Base-by-base conservation (phyloP, 2,797 vertebrate species). In the Sebastes kiyomatsui region DNA sequence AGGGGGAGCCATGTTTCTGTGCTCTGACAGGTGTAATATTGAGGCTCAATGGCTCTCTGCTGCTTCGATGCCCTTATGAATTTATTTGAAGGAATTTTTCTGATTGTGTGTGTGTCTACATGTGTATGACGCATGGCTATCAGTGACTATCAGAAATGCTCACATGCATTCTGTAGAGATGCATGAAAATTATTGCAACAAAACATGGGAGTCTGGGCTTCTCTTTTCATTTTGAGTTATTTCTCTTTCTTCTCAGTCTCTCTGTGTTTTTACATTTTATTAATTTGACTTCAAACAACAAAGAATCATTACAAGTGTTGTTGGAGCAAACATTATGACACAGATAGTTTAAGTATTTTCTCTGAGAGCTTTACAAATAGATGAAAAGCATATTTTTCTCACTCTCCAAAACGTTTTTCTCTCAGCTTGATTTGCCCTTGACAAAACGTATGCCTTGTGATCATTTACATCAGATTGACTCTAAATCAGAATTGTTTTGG, bases 121-220 rank as follows among this genome's bases (percentile, higher is more conserved):
- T 25, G 22, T 66, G n/a, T 55, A 33, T 56, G 32, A 72, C 10
- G 42, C 7, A 9, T 49, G 35, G 55, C 25, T 22, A 35, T 66
- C 20, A 7, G 2, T 46, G 74, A 14, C 67, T 30, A 0, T 58
- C 61, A 4, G 33, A 9, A 28, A 54, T 62, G 16, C 13, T 72
- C 14, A 32, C 72, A 82, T 84, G 83, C 82, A 76, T 81, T 82
- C 23, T 58, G 16, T n/a, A 35, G 23, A 27, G 64, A 86, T 85
- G 85, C 88, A 91, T 90, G 90, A 30, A 32, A 33, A 54, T 22
- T 8, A n/a, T 7, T 76, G 67, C 70, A 75, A 60, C 58, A 60
- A 23, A 73, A 25, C 46, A 25, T 75, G 83, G 68, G 46, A 67
- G 49, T 59, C 27, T 70, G 62, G 72, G 79, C 1, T 3, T 67